phyloP scores from a whole-genome alignment of 2,797 vertebrate species.

The Silurus aristotelis region DNA sequence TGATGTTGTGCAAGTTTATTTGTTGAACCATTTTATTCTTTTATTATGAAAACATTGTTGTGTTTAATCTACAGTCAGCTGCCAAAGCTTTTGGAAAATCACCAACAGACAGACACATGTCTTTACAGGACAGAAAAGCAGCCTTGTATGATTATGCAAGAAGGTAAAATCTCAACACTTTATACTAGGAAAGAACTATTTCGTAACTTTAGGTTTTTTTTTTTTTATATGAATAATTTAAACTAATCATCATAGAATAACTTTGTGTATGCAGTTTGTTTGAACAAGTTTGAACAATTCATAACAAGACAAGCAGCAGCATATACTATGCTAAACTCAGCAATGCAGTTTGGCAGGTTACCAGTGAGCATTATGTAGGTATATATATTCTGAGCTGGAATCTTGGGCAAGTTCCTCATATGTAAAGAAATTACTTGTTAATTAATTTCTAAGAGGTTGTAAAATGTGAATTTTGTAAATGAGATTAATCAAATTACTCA shows the following conservation, averaged over 20 bases:
- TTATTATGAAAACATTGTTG: conserved; percentile 17
- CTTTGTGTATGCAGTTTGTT: not conserved
- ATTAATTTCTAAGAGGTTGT: not conserved
- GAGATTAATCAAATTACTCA: not conserved
- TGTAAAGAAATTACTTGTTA: not conserved
- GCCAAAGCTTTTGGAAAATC: conserved; percentile 86
- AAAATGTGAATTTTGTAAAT: not conserved
- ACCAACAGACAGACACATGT: conserved; percentile 88
- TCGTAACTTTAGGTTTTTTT: no score
- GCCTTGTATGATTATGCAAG: conserved; percentile 89
- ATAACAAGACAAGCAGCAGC: conserved; percentile 18
- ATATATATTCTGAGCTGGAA: no score
- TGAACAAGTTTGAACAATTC: not conserved
- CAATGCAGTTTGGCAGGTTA: conserved; percentile 11
- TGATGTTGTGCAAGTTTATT: conserved; percentile 7
- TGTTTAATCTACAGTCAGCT: conserved; percentile 71
- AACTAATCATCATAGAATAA: not conserved
- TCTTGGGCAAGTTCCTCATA: not conserved
- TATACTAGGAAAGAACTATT: not conserved
- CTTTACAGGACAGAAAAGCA: conserved; percentile 92
- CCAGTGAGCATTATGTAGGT: conserved; percentile 12
- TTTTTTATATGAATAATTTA: conserved; percentile 73
- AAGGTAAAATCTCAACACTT: conserved; percentile 69
- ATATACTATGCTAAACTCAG: not conserved
- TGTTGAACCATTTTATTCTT: not conserved